Evolutionary conservation across 2,888 invertebrate genomes (phyloP).

Genomic region (Melinaea menophilus): DNA sequence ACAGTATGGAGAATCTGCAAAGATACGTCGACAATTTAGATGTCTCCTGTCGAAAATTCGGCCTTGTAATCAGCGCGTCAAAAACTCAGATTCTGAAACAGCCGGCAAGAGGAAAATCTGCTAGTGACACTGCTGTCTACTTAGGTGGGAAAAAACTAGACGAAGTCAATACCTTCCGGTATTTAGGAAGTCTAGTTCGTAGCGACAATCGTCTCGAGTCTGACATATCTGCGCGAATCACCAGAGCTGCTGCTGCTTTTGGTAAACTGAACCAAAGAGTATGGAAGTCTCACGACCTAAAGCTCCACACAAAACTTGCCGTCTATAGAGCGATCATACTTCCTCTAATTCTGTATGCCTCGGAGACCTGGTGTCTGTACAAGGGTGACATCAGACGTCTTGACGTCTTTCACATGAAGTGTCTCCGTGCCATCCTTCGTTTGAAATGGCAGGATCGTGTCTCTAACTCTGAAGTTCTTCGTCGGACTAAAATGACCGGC

Average conservation of each 20-base stretch:
- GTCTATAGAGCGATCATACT: constrained; percentile 21
- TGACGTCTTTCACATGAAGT: constrained; percentile 16
- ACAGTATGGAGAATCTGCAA: no score
- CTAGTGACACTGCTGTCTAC: no score
- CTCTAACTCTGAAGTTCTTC: constrained; percentile 17
- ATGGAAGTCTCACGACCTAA: constrained; percentile 2
- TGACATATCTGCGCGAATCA: no score
- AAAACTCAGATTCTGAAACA: no score
- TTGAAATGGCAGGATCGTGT: constrained; percentile 24
- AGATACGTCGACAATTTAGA: no score
- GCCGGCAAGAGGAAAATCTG: no score
- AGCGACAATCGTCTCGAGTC: no score
- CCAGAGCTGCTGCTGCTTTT: no score
- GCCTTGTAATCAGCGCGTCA: no score
- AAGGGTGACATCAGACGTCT: constrained; percentile 12
- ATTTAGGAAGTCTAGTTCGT: constrained; percentile 9
- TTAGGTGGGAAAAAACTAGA: no score
- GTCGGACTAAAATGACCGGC: neutral
- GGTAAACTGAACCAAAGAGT: no score
- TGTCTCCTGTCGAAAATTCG: no score
- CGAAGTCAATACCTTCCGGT: constrained; percentile 8
- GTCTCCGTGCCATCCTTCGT: constrained; percentile 13
- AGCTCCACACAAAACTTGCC: constrained; percentile 13
- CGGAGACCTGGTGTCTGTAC: constrained; percentile 29
- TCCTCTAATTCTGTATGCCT: constrained; percentile 22